These are phyloP conservation scores for Cepaea nemoralis DNA, from an alignment of 1,140 invertebrate species.

Conservation along the genomic window DNA sequence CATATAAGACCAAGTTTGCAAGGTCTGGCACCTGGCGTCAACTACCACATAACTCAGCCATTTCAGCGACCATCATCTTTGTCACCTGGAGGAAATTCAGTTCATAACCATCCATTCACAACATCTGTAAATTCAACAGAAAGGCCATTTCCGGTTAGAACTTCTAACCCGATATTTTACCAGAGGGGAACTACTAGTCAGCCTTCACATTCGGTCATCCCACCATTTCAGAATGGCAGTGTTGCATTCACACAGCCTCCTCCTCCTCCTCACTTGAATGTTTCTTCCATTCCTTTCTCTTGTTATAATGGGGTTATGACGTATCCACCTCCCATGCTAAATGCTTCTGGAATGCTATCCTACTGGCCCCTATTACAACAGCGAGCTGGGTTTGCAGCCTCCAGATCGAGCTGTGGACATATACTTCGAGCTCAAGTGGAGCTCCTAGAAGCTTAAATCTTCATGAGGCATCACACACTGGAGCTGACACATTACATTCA, in stretches of 20 bases:
- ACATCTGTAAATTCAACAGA: slow-evolving; percentile 18
- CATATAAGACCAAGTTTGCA: not conserved
- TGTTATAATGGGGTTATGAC: not conserved
- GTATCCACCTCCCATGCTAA: not conserved
- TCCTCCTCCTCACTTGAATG: not conserved
- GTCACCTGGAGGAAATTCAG: not conserved
- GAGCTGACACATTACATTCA: not conserved
- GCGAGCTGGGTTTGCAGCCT: not conserved
- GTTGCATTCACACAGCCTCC: not conserved
- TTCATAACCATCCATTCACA: not conserved
- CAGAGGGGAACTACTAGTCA: not conserved
- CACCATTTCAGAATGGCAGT: not conserved
- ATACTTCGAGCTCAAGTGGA: not conserved
- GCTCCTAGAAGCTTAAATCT: not conserved
- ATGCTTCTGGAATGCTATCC: not conserved
- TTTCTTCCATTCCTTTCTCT: not conserved
- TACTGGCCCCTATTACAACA: not conserved
- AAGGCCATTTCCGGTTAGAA: not conserved
- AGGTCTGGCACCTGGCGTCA: not conserved
- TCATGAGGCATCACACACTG: not conserved
- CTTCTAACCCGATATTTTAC: not conserved
- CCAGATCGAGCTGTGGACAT: not conserved
- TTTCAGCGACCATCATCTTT: not conserved
- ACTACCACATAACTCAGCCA: slow-evolving; percentile 25
- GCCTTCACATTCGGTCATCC: not conserved